Percentiles rank a stretch among this genome's conserved stretches.
Evolutionary conservation across 30 jellyfish, hydroid and myxozoan genomes (phyloP).

Genomic region (Turritopsis rubra): DNA sequence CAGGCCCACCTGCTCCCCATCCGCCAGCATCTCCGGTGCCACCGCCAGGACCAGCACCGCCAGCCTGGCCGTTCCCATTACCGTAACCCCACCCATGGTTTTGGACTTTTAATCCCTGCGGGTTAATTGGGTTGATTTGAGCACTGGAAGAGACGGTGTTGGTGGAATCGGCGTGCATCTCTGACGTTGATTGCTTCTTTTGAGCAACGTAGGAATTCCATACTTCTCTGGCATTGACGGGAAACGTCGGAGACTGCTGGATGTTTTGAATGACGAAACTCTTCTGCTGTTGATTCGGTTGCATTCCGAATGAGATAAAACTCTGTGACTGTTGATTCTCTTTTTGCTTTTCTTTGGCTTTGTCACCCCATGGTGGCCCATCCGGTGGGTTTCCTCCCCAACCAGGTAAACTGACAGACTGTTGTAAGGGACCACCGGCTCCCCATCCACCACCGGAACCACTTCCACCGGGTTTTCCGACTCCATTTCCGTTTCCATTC

Average conservation of each 20-base stretch:
- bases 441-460: slow-evolving; percentile 50
- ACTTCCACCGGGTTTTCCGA: slow-evolving; percentile 31
- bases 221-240: slow-evolving; percentile 21
- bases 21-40: slow-evolving; percentile 36
- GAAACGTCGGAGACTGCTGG: background rate
- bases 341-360: background rate
- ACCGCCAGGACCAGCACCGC: slow-evolving; percentile 27
- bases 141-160: slow-evolving; percentile 17
- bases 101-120: slow-evolving; percentile 14
- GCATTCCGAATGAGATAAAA: background rate
- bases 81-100: slow-evolving; percentile 35
- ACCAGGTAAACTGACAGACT: slow-evolving; percentile 19
- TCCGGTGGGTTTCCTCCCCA: slow-evolving; percentile 33
- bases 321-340: background rate
- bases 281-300: background rate
- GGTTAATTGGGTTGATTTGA: slow-evolving; percentile 12
- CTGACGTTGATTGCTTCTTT: slow-evolving; percentile 20
- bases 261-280: background rate
- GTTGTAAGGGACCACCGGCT: slow-evolving; percentile 31
- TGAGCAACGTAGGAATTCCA: slow-evolving; percentile 31
- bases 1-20: slow-evolving; percentile 41
- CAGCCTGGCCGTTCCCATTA: slow-evolving; percentile 31
- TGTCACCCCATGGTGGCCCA: slow-evolving; percentile 25
- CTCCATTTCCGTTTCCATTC: slow-evolving; percentile 28
- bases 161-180: slow-evolving; percentile 27